A percentile compares a stretch with the other conserved stretches of the same genome.
Evolutionary conservation across 2,113 vertebrate genomes (phyloP).

Genomic region (Himantopus leucocephalus): DNA sequence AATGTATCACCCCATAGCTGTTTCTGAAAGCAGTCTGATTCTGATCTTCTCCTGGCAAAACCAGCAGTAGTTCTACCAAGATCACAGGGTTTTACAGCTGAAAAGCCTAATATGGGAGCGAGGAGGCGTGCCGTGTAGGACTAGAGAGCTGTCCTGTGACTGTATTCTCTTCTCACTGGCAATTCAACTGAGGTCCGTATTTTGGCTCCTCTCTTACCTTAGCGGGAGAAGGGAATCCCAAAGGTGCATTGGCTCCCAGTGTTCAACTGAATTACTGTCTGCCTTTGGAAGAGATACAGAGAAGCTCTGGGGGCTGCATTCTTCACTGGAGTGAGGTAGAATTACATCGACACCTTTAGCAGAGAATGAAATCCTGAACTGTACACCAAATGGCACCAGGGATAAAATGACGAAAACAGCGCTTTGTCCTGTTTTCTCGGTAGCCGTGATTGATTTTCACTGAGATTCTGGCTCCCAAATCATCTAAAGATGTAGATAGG

Average conservation of each 20-base stretch:
- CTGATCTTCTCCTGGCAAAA: constrained; percentile 24
- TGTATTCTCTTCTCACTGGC: neutral
- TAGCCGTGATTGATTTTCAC: neutral
- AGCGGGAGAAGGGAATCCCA: neutral
- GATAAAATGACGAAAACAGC: neutral
- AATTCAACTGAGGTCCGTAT: neutral
- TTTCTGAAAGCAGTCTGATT: neutral
- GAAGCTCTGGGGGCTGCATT: constrained; percentile 10
- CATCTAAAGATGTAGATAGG: neutral
- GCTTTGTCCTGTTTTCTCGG: neutral
- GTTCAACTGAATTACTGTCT: neutral
- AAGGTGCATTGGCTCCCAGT: neutral
- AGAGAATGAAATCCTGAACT: neutral
- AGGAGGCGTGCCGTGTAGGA: neutral
- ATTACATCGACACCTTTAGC: neutral
- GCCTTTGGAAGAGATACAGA: neutral
- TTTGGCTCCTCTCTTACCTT: neutral
- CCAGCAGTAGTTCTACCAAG: neutral
- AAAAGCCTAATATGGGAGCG: neutral
- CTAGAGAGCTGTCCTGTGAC: neutral
- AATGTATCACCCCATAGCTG: neutral
- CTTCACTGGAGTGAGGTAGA: constrained; percentile 26
- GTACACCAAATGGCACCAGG: neutral
- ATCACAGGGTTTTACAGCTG: neutral
- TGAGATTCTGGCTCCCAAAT: neutral